Evolutionary conservation across 2,888 invertebrate genomes (phyloP), one percentile per base, ranked within the genome.

Genomic region (Parascotia fuliginaria): DNA sequence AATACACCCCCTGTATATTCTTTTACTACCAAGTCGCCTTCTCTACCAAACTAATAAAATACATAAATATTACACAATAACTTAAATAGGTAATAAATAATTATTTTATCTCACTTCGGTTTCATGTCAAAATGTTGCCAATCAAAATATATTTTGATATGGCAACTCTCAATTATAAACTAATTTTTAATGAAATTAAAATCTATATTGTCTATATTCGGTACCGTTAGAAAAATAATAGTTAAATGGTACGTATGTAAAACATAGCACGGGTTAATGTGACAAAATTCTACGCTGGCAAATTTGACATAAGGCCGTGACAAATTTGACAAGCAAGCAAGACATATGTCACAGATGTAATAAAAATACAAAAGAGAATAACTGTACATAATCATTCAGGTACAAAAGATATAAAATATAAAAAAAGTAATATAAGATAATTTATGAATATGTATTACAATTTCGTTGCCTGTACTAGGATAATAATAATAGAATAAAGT

Each of bases 1-100:
- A 19, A 19, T 19, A 19, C 19, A 5, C 11, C 36, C 42, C 36
- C 42, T 43, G 43, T 43, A 43, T 12, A 43, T 36, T 11, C 0
- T 29, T 28, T 37, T 24, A 1, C 9, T 4, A 9, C 2, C 15
- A 27, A 36, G 29, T 36, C 34, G 34, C 43, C 43, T 43, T 36
- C 28, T 19, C 29, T 19, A 37, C 19, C 11, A 11, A 37, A 24
- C 27, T 24, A 14, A 28, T 14, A 38, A 24, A 0, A 9, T 24
- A 24, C 24, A 13, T 37, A 2, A 9, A 7, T 14, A 9, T 2
- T 7, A 1, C 0, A 24, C 9, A 37, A 37, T 27, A 38, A 38
- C 27, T 27, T 27, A 14, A 38, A 27, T 3, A 36, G n/a, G 0
- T 33, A 14, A 9, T 16, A 33, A 31, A 31, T 33, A 16, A 16